phyloP scores from a whole-genome alignment of 2,888 invertebrate genomes.

The Nomada ruficornis region DNA sequence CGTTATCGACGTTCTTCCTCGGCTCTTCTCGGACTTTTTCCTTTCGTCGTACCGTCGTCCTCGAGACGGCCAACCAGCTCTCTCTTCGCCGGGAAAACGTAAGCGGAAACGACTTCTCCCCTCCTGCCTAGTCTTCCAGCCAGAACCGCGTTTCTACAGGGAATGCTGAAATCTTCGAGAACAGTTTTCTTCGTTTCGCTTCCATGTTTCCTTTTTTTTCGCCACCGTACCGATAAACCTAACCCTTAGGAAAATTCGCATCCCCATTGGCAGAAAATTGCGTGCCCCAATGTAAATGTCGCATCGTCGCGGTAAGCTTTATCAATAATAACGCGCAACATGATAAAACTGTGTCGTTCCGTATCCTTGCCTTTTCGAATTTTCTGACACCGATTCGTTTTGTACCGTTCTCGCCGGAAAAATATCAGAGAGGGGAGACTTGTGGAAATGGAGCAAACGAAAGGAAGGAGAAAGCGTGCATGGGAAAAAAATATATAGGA shows the following conservation, averaged over 20 bases:
- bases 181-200: slow-evolving; percentile 54
- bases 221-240: slow-evolving; percentile 43
- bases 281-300: no score
- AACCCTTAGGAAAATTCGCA: slow-evolving; percentile 63
- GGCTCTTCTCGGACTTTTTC: slow-evolving; percentile 75
- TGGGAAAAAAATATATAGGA: background rate
- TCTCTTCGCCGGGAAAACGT: slow-evolving; percentile 70
- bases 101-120: slow-evolving; percentile 70
- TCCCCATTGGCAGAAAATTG: slow-evolving; percentile 40
- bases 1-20: slow-evolving; percentile 82
- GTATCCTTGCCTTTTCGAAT: no score
- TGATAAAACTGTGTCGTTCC: no score
- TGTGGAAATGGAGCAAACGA: background rate
- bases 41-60: slow-evolving; percentile 74
- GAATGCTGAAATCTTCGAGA: slow-evolving; percentile 65
- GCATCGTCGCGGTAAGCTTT: no score
- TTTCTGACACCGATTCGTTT: no score
- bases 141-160: slow-evolving; percentile 48
- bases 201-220: slow-evolving; percentile 29
- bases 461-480: background rate
- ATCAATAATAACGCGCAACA: no score
- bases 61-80: slow-evolving; percentile 71
- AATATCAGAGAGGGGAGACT: no score
- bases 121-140: slow-evolving; percentile 38
- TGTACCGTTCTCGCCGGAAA: no score